Evolutionary conservation across 2,113 vertebrate genomes (phyloP).

Genomic region (Bubo scandiacus): DNA sequence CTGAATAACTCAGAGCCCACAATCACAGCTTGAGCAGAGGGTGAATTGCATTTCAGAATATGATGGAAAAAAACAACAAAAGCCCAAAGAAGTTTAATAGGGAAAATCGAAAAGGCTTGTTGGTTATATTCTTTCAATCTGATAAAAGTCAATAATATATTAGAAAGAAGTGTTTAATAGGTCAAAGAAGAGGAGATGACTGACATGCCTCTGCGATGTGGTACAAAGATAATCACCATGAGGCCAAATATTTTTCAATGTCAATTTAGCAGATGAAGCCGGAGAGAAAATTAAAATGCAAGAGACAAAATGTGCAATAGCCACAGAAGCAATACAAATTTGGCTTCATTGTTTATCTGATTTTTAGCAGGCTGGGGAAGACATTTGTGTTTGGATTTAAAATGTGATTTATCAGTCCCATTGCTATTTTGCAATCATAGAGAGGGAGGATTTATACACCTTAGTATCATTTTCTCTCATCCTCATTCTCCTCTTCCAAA

Average conservation of each 20-base stretch:
- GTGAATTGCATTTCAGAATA: not conserved
- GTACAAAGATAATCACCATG: not conserved
- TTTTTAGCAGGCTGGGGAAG: not conserved
- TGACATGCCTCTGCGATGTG: not conserved
- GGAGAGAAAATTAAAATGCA: slow-evolving; percentile 6
- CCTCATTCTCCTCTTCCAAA: not conserved
- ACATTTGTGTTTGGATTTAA: not conserved
- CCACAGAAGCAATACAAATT: not conserved
- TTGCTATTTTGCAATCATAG: not conserved
- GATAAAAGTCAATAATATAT: not conserved
- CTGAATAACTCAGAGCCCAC: not conserved
- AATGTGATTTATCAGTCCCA: not conserved
- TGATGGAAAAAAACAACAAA: not conserved
- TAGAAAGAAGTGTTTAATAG: not conserved
- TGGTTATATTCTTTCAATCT: not conserved
- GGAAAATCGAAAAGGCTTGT: not conserved
- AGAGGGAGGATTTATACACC: not conserved
- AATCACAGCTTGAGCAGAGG: not conserved
- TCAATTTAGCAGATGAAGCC: slow-evolving; percentile 16
- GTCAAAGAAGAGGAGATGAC: not conserved
- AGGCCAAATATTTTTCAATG: not conserved
- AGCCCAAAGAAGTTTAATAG: not conserved
- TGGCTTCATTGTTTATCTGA: slow-evolving; percentile 3
- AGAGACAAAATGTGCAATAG: not conserved
- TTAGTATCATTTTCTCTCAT: not conserved